phyloP scores from a whole-genome alignment of 1,140 invertebrate genomes.

The Helicoverpa armigera region DNA sequence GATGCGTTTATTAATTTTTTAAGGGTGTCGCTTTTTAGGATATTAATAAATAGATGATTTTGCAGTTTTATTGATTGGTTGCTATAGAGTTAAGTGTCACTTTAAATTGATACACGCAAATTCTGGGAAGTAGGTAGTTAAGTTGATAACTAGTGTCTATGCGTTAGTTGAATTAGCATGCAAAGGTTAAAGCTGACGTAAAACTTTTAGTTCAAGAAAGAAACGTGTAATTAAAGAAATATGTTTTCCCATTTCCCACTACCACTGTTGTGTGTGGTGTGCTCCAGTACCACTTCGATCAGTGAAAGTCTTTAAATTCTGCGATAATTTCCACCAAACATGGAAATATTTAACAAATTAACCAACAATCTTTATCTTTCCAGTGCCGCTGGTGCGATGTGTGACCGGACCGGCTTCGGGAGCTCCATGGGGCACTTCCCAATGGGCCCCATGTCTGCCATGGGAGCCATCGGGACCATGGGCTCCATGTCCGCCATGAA shows the following conservation, averaged over 20 bases:
- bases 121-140: neutral
- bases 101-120: neutral
- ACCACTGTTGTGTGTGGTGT: no score
- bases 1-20: slow-evolving; percentile 46
- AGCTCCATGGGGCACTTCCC: slow-evolving; percentile 79
- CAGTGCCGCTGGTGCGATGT: slow-evolving; percentile 87
- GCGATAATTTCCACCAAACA: no score
- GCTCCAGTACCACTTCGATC: no score
- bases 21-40: slow-evolving; percentile 11
- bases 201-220: no score
- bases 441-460: slow-evolving; percentile 82
- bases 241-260: no score
- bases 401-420: slow-evolving; percentile 79
- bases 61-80: neutral
- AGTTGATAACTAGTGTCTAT: neutral
- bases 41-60: slow-evolving; percentile 7
- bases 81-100: no score
- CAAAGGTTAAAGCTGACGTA: no score
- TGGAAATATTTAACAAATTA: neutral
- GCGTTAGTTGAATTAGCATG: no score
- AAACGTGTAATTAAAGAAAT: no score
- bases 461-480: slow-evolving; percentile 82
- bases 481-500: slow-evolving; percentile 79
- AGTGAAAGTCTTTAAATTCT: no score
- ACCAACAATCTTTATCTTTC: neutral